phyloP scores from a whole-genome alignment of 2,113 vertebrate species.

The Passerina amoena region DNA sequence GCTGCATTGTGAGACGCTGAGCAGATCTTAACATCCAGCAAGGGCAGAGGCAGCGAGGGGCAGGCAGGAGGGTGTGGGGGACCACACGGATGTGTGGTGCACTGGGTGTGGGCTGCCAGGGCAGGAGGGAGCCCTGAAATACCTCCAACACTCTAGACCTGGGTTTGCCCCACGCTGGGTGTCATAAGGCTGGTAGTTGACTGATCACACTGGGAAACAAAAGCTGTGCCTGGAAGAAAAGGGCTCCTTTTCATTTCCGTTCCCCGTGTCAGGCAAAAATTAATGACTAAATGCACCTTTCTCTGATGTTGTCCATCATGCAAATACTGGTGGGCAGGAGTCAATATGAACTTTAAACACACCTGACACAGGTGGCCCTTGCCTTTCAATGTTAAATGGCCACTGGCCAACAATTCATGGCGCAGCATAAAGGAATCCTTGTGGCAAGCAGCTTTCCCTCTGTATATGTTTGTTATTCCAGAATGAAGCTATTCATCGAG shows the following conservation, averaged over 20 bases:
- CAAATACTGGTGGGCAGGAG: constrained; percentile 48
- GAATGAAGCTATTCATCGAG: constrained; percentile 23
- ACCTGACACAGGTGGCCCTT: constrained; percentile 70
- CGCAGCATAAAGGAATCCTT: constrained; percentile 53
- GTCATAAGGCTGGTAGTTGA: constrained; percentile 3
- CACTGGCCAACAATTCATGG: constrained; percentile 53
- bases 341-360: constrained; percentile 73
- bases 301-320: constrained; percentile 51
- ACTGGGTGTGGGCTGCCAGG: not conserved
- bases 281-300: constrained; percentile 43
- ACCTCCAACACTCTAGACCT: not conserved
- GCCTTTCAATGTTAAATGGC: constrained; percentile 62
- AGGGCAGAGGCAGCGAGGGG: not conserved
- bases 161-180: not conserved
- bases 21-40: not conserved
- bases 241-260: constrained; percentile 48
- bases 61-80: not conserved
- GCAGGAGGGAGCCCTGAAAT: not conserved
- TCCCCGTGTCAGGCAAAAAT: constrained; percentile 56
- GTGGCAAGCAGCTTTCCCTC: constrained; percentile 32
- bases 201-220: constrained; percentile 64
- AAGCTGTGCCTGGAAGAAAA: constrained; percentile 43
- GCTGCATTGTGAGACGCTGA: not conserved
- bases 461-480: constrained; percentile 51
- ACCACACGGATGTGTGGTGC: accelerated